Conservation (phyloP, 2,888 invertebrate species). For the Morpho helenor region DNA sequence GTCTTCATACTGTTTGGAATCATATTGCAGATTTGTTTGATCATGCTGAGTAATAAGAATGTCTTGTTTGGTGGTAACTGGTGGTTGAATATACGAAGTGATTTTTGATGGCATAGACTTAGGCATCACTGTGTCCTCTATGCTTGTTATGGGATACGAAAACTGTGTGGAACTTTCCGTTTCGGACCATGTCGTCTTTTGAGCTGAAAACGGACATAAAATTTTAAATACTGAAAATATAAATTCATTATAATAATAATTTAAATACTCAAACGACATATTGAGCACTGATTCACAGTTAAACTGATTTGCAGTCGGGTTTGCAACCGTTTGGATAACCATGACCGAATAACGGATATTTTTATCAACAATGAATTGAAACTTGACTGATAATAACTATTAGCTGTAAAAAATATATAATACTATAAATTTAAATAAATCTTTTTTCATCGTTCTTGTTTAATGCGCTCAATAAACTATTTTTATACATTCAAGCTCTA, state of each 20-base stretch:
- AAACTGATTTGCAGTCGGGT: constrained; percentile 31
- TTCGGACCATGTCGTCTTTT: constrained; percentile 68
- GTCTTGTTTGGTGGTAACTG: constrained; percentile 53
- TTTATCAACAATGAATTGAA: constrained; percentile 46
- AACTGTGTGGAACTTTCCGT: constrained; percentile 55
- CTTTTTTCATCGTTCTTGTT: too few species aligned
- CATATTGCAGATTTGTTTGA: constrained; percentile 49
- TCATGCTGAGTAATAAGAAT: constrained; percentile 34
- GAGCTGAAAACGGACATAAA: constrained; percentile 64
- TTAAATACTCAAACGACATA: constrained; percentile 49
- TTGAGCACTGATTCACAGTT: constrained; percentile 34
- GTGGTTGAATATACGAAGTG: constrained; percentile 54
- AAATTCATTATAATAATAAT: constrained; percentile 44
- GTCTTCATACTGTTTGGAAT: constrained; percentile 40
- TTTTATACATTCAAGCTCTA: too few species aligned
- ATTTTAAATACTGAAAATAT: constrained; percentile 45
- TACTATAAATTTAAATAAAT: not conserved
- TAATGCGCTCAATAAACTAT: too few species aligned
- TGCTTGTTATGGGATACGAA: constrained; percentile 58
- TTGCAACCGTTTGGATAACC: constrained; percentile 16
- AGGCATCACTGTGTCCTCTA: constrained; percentile 50
- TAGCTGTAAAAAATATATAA: not conserved
- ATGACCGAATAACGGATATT: constrained; percentile 44
- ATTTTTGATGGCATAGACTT: constrained; percentile 55
- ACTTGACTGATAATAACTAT: constrained; percentile 23